Evolutionary conservation across 2,113 vertebrate species (phyloP), one percentile per base, ranked within the genome.

Genomic region (Dissostichus mawsoni): DNA sequence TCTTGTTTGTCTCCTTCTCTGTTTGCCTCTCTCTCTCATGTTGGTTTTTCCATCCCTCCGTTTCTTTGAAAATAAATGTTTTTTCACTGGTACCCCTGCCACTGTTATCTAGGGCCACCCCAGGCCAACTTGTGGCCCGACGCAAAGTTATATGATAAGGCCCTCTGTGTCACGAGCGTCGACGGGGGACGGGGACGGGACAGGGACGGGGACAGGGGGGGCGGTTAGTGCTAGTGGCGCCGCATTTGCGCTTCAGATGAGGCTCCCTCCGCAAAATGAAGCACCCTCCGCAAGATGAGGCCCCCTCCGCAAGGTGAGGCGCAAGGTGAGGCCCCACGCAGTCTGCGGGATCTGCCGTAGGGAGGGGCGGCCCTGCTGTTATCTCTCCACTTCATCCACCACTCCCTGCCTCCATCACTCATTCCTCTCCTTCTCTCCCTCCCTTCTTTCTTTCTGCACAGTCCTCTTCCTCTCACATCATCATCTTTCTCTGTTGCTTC

Each of bases 331-430:
- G 29, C 29, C 29, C 29, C 29, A 29, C 29, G 3, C 3, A 29
- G 29, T 29, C 29, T 29, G 23, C 23, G 23, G 23, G 23, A 23
- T 23, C 23, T 23, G 23, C 23, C 23, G 20, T 20, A 20, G 20
- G 20, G 20, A 20, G 20, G 20, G 20, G 20, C 20, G 20, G 20
- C 20, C 20, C 20, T 23, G 29, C 29, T 25, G 25, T 25, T 85
- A 85, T 85, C 74, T 73, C 62, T 76, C 51, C 47, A 33, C 71
- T 82, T 69, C 64, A 79, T 64, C 78, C 70, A 71, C 69, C 63
- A 48, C 68, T 76, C 76, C 58, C 56, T 52, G 59, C 65, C 45
- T 74, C 69, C 33, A 44, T 76, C 58, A 48, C 36, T 74, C 72
- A 72, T 5, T 67, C 36, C 44, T 29, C 59, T 45, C n/a, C 12